Evolutionary conservation across 2,113 vertebrate species (phyloP), one percentile per base, ranked within the genome.

Genomic region (Ammodytes marinus): DNA sequence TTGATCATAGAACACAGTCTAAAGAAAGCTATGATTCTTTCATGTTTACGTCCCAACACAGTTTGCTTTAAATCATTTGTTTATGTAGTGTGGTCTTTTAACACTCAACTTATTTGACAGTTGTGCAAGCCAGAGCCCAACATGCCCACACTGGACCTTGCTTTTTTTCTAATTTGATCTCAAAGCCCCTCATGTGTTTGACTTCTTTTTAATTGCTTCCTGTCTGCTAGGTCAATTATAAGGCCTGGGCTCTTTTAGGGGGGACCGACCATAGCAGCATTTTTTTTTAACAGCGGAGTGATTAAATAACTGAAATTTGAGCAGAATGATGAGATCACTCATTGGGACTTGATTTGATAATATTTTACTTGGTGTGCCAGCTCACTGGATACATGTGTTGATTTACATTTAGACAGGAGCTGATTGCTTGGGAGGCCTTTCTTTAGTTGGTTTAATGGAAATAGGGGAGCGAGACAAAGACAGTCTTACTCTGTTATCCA

Each of bases 141-240:
- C 79, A 54, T 74, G 80, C 68, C 86, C 76, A 83, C 52, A 66
- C 55, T 66, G 72, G 87, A 83, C 81, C 83, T 82, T 86, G 84
- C 69, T 74, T 90, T 92, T 80, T 87, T 91, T 90, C 86, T 77
- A 90, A 92, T 91, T 88, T 91, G 89, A 93, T 93, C 89, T 94
- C 77, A 76, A 88, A 93, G 86, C 85, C 86, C 87, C 90, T 91
- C 88, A 81, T 93, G 89, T 94, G 92, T 94, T 95, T 94, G 89
- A 93, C 91, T 94, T 94, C 81, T 92, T 94, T 93, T 94, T 93
- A 93, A 95, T 94, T 93, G 88, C 92, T 95, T 95, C 93, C 93
- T 94, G 93, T 92, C 92, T 94, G 90, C 89, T 84, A 69, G 88
- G 82, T 90, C 89, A 93, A 93, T 93, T 93, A 92, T 92, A 91